These are phyloP conservation scores for Lacanobia oleracea DNA, from an alignment of 2,888 invertebrate genomes.

Conservation along the genomic window DNA sequence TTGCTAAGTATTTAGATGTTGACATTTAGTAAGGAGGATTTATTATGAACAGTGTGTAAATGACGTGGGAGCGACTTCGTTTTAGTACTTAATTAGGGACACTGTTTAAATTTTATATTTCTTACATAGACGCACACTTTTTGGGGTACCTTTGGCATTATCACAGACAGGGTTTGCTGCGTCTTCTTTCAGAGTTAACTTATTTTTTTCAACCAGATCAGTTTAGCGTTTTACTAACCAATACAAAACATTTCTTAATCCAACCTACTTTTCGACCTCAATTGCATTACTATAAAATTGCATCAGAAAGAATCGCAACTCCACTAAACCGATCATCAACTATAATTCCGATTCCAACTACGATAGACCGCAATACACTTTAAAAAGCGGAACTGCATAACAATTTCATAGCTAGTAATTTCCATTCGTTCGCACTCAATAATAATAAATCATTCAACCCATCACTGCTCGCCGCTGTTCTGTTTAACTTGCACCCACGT, in stretches of 20 bases:
- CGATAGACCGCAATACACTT: constrained; percentile 17
- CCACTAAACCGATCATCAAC: constrained; percentile 13
- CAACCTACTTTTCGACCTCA: background rate
- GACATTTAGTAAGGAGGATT: constrained; percentile 18
- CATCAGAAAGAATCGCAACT: constrained; percentile 19
- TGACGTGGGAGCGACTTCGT: background rate
- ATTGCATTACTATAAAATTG: constrained; percentile 2
- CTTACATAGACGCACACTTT: too few species aligned
- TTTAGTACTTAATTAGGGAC: constrained; percentile 5
- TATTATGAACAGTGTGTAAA: constrained; percentile 6
- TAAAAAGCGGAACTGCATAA: constrained; percentile 52
- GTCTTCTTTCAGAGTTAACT: too few species aligned
- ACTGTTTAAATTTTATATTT: constrained; percentile 2
- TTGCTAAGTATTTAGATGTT: constrained; percentile 5
- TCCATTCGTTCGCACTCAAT: constrained; percentile 53
- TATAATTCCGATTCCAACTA: constrained; percentile 3
- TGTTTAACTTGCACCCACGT: constrained; percentile 51
- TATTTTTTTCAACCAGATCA: too few species aligned
- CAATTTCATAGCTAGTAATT: constrained; percentile 31
- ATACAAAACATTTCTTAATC: constrained; percentile 4
- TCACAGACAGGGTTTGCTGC: too few species aligned
- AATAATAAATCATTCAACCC: constrained; percentile 64
- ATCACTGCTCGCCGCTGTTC: constrained; percentile 33
- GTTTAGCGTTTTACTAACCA: background rate
- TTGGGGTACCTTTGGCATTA: too few species aligned